Evolutionary conservation across 2,113 vertebrate genomes (phyloP).

Genomic region (Lasiurus borealis): DNA sequence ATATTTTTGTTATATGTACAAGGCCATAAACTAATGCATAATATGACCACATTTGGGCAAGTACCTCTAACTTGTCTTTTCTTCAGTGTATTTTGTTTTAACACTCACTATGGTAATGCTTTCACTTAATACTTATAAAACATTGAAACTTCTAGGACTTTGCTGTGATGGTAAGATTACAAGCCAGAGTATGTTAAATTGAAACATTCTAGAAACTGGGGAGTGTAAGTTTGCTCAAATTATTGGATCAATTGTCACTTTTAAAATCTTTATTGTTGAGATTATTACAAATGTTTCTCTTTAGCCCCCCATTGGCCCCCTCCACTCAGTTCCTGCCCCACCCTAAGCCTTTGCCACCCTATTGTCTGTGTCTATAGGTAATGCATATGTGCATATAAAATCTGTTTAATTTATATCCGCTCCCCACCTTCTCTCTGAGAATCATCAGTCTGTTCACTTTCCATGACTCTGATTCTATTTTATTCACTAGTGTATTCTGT

Average conservation of each 20-base stretch:
- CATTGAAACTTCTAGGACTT: constrained; percentile 54
- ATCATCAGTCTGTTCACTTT: no score
- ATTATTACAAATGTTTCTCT: no score
- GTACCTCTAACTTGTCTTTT: constrained; percentile 53
- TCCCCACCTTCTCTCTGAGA: no score
- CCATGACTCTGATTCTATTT: no score
- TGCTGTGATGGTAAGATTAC: constrained; percentile 40
- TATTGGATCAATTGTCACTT: neutral
- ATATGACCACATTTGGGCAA: neutral
- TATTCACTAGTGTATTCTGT: no score
- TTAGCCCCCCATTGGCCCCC: no score
- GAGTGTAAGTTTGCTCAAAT: constrained; percentile 19
- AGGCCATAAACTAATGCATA: constrained; percentile 3
- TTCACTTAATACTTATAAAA: constrained; percentile 61
- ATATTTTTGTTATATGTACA: neutral
- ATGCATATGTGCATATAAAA: no score
- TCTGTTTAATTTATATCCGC: no score
- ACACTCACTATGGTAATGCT: neutral
- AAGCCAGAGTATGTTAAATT: constrained; percentile 1
- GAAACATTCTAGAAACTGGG: constrained; percentile 8
- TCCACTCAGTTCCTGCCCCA: no score
- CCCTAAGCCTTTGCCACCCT: no score
- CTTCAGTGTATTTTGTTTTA: constrained; percentile 39
- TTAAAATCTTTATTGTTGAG: neutral
- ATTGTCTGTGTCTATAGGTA: no score